phyloP scores from a whole-genome alignment of 2,797 vertebrate species.

The Erithacus rubecula region DNA sequence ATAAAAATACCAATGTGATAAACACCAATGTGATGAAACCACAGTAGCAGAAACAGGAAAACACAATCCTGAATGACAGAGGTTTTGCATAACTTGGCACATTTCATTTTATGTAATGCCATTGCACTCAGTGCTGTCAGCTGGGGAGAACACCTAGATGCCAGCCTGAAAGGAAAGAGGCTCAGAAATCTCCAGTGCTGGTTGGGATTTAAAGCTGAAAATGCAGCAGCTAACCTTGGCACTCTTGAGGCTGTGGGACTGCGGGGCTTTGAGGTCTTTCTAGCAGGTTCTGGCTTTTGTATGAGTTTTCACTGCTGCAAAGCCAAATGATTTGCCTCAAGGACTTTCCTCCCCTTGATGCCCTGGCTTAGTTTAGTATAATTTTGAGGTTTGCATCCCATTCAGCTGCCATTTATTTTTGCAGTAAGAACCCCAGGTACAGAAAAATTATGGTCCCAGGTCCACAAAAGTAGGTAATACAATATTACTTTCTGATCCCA shows the following conservation, averaged over 20 bases:
- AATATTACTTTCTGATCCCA: background rate
- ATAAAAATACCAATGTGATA: slow-evolving; percentile 1
- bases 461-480: background rate
- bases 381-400: background rate
- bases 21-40: slow-evolving; percentile 9
- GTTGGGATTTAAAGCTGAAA: background rate
- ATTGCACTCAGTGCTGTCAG: background rate
- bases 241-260: background rate
- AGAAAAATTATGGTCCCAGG: background rate
- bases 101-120: background rate
- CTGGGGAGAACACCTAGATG: background rate
- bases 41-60: slow-evolving; percentile 26
- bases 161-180: background rate
- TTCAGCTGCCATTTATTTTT: background rate
- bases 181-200: background rate
- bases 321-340: background rate
- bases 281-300: background rate
- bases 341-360: background rate
- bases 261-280: background rate
- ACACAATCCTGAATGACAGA: background rate
- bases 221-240: background rate
- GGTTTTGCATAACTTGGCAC: slow-evolving; percentile 18
- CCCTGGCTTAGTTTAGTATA: background rate
- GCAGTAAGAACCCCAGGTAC: background rate
- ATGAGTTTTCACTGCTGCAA: background rate